Conservation (phyloP, 2,888 invertebrate species). For the Blastobasis lacticolella region DNA sequence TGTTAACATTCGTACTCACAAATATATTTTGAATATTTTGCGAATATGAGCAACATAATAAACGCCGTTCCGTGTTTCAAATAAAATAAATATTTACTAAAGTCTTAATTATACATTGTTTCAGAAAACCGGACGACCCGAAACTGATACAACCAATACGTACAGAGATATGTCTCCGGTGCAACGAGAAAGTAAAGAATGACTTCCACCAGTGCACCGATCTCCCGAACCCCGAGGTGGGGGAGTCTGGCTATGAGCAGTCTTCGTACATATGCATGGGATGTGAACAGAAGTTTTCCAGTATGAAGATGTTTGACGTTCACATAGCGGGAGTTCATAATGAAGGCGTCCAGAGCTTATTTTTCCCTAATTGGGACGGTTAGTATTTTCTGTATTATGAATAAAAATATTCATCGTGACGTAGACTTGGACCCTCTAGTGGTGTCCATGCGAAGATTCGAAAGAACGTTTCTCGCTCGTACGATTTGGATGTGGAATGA, state of each 20-base stretch:
- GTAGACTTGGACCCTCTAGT: too few relatives aligned
- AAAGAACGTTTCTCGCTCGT: too few relatives aligned
- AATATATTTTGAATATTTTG: too few relatives aligned
- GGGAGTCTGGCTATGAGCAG: neutral
- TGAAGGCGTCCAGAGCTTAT: conserved; percentile 31
- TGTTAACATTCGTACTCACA: too few relatives aligned
- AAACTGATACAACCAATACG: conserved; percentile 33
- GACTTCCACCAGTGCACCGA: neutral
- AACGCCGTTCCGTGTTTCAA: neutral
- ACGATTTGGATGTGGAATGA: too few relatives aligned
- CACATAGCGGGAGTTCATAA: conserved; percentile 37
- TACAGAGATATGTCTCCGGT: conserved; percentile 28
- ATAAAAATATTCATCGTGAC: neutral
- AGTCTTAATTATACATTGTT: conserved; percentile 10
- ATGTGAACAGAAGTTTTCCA: conserved; percentile 29
- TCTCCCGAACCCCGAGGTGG: too few relatives aligned
- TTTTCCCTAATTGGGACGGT: conserved; percentile 35
- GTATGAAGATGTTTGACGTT: conserved; percentile 28
- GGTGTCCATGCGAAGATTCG: too few relatives aligned
- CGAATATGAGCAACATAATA: too few relatives aligned
- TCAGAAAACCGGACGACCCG: conserved; percentile 27
- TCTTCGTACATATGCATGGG: conserved; percentile 27
- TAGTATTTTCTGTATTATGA: neutral
- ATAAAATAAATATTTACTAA: neutral
- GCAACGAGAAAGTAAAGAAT: conserved; percentile 15